Conservation (phyloP, 2,113 vertebrate genomes). For the Sinocyclocheilus anshuiensis region DNA sequence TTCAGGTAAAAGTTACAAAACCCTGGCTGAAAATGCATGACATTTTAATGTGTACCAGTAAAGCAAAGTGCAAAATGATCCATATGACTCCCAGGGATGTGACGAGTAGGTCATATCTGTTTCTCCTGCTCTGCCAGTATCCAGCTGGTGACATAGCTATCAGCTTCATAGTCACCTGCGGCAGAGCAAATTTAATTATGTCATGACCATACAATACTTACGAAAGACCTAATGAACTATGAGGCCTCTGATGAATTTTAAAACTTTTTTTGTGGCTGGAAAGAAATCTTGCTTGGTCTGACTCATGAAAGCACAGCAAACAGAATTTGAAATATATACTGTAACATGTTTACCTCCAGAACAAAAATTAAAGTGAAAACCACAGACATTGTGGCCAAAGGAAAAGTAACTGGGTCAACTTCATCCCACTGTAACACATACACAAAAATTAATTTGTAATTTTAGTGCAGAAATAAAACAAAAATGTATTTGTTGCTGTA, state of each 20-base stretch:
- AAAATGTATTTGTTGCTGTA: not conserved
- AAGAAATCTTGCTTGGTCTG: not conserved
- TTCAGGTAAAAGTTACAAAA: not conserved
- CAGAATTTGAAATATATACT: not conserved
- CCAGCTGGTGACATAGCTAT: constrained; percentile 98
- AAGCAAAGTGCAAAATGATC: constrained; percentile 96
- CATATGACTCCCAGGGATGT: constrained; percentile 94
- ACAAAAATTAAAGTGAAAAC: constrained; percentile 99
- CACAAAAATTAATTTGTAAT: not conserved
- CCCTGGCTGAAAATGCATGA: not conserved
- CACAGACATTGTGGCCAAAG: constrained; percentile 96
- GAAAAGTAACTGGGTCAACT: constrained; percentile 86
- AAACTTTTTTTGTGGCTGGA: too few relatives aligned
- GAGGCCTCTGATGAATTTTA: not conserved
- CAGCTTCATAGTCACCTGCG: constrained; percentile 97
- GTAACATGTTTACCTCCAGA: constrained; percentile 84
- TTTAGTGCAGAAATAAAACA: not conserved
- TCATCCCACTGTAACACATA: constrained; percentile 89
- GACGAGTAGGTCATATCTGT: constrained; percentile 95
- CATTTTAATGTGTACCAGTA: constrained; percentile 76
- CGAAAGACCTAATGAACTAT: not conserved
- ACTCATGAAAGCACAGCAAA: not conserved
- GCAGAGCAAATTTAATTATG: constrained; percentile 23
- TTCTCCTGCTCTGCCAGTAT: constrained; percentile 98
- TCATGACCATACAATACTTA: constrained; percentile 4